These are phyloP conservation scores for Camponotus floridanus DNA, from an alignment of 1,140 invertebrate genomes.

Conservation along the genomic window DNA sequence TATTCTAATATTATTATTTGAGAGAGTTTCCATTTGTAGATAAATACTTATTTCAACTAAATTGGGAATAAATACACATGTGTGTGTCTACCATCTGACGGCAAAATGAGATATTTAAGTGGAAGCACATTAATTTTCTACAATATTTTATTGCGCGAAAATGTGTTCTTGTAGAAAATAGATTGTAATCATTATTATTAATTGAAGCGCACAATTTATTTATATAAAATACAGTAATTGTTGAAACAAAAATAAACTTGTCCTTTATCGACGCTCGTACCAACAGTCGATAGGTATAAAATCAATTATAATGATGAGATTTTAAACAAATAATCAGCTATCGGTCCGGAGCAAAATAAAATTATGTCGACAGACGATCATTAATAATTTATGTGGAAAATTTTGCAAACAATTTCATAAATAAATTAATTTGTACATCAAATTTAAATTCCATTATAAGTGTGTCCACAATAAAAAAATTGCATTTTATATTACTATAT, in stretches of 20 bases:
- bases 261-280: constrained; percentile 21
- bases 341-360: neutral
- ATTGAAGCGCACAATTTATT: neutral
- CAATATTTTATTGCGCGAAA: neutral
- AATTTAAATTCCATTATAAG: neutral
- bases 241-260: neutral
- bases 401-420: neutral
- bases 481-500: neutral
- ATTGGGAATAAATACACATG: neutral
- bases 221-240: neutral
- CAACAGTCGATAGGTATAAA: constrained; percentile 2
- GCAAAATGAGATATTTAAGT: neutral
- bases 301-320: neutral
- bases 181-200: neutral
- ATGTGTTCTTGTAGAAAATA: neutral
- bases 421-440: neutral
- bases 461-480: neutral
- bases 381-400: neutral
- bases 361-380: constrained; percentile 14
- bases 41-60: neutral
- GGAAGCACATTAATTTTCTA: neutral
- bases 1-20: neutral
- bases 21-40: neutral
- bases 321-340: neutral
- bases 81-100: constrained; percentile 20